Base-by-base conservation (phyloP, 1,140 invertebrate genomes). In the Cydia fagiglandana region DNA sequence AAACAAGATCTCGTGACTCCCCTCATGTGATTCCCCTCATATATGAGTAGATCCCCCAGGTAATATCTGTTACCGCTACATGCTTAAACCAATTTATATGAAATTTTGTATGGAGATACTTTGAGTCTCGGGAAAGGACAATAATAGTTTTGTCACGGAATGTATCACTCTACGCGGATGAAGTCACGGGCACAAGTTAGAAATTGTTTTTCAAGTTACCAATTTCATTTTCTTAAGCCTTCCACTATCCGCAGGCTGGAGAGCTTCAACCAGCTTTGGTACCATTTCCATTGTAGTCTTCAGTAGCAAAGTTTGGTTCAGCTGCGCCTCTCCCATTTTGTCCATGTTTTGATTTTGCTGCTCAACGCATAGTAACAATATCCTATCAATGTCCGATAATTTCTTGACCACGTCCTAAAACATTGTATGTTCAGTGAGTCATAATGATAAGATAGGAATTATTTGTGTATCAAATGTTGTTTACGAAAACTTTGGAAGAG, bases 251-350 rank as follows among this genome's bases (percentile, higher is more conserved):
- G 94, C 94, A 12, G 92, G 85, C 64, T 93, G 88, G 0, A 98
- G 84, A 0, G 94, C 91, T n/a, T 94, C 93, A n/a, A 91, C 83
- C 1, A 98, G 89, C 41, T 95, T 94, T 12, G 95, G 95, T 7
- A 98, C 89, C 24, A 95, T 84, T 76, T 97, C 96, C 80, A 98
- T 92, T 0, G 95, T 95, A 73, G 96, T 95, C 92, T 98, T 98
- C 47, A 99, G 88, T 7, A 96, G 91, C 4, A 99, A 93, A 3
- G 96, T 93, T 83, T 97, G 96, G 84, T 97, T 97, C 38, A 98
- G 93, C 88, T 97, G 96, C 24, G 94, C 94, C 84, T 98, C 97
- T 1, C 95, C 95, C 47, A 81, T 79, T 75, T 86, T 91, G 24
- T 94, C 89, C 75, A 94, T 94, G 28, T 95, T 94, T 77, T 95